phyloP scores from a whole-genome alignment of 2,113 vertebrate genomes.

The Numenius arquata region DNA sequence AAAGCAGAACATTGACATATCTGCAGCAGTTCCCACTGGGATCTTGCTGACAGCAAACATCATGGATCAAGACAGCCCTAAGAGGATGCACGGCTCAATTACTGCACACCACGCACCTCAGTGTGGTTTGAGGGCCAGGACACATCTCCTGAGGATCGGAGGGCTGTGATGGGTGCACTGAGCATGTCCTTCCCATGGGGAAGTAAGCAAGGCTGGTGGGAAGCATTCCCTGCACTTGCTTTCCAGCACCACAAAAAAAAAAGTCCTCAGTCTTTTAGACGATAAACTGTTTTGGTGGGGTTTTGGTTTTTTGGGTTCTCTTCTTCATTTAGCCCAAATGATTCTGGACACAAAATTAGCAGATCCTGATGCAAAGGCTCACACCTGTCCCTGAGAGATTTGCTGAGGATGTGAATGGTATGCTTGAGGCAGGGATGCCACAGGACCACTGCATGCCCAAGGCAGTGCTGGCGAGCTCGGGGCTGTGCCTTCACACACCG shows the following conservation, averaged over 20 bases:
- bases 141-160: background rate
- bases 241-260: background rate
- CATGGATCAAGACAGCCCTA: background rate
- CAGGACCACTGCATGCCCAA: fast-evolving
- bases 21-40: background rate
- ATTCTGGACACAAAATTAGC: background rate
- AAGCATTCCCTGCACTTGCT: background rate
- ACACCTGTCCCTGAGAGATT: background rate
- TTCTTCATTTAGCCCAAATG: background rate
- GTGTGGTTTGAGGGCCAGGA: background rate
- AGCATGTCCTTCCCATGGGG: background rate
- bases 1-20: background rate
- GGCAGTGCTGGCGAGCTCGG: fast-evolving
- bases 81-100: background rate
- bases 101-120: background rate
- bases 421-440: background rate
- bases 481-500: fast-evolving
- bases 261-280: fast-evolving
- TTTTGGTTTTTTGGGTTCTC: too few species aligned
- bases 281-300: background rate
- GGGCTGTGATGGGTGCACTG: background rate
- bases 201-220: background rate
- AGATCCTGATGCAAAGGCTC: background rate
- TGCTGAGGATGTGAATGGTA: fast-evolving
- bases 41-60: conserved; percentile 20